Percentiles rank a stretch among this genome's conserved stretches.
Evolutionary conservation across 2,888 invertebrate species (phyloP).

Genomic region (Podabrus alpinus): DNA sequence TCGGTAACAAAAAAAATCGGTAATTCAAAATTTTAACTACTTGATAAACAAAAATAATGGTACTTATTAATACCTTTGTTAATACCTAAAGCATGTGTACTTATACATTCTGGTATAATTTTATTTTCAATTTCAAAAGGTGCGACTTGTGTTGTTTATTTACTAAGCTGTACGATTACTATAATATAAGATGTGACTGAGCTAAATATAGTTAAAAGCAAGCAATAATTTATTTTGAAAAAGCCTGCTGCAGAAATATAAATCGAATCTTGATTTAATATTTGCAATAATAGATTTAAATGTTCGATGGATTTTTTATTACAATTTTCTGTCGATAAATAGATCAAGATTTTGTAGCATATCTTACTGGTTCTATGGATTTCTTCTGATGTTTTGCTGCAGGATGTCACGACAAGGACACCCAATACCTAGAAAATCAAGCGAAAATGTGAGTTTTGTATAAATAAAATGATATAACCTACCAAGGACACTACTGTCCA

Average conservation of each 20-base stretch:
- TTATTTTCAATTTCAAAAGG: no score
- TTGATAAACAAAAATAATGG: no score
- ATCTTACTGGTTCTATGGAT: slow-evolving; percentile 31
- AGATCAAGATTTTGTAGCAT: slow-evolving; percentile 32
- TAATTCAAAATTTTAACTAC: no score
- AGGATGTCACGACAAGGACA: slow-evolving; percentile 29
- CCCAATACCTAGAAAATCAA: slow-evolving; percentile 31
- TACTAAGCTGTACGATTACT: slow-evolving; percentile 30
- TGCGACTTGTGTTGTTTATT: no score
- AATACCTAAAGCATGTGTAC: no score
- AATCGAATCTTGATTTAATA: slow-evolving; percentile 8
- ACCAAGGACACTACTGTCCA: no score
- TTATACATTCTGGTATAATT: no score
- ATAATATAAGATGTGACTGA: slow-evolving; percentile 31
- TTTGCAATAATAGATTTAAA: slow-evolving; percentile 18
- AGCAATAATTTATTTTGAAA: slow-evolving; percentile 28
- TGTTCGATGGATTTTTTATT: background rate
- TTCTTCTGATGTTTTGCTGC: slow-evolving; percentile 32
- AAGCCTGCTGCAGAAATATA: slow-evolving; percentile 31
- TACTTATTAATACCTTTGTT: no score
- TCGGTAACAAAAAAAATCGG: no score
- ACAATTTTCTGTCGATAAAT: slow-evolving; percentile 12
- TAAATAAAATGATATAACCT: background rate
- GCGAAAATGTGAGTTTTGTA: no score
- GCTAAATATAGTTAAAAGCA: slow-evolving; percentile 30